These are phyloP conservation scores for Hyposmocoma kahamanoa DNA, from an alignment of 1,140 invertebrate species.

Conservation along the genomic window DNA sequence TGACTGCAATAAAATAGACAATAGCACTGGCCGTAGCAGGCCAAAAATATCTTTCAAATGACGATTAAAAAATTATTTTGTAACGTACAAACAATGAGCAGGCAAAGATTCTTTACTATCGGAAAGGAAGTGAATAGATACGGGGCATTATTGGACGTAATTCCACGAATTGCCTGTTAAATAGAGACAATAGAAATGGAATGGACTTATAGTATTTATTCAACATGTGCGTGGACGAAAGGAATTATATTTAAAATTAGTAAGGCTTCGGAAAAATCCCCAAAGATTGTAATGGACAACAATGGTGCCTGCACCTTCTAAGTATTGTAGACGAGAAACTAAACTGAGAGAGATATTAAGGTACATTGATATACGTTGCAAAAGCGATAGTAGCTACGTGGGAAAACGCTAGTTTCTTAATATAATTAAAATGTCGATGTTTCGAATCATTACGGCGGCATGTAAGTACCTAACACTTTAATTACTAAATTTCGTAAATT, in stretches of 20 bases:
- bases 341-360: slow-evolving; percentile 4
- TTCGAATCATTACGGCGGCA: too few relatives aligned
- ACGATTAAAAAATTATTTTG: slow-evolving; percentile 61
- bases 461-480: too few relatives aligned
- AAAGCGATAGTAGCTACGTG: too few relatives aligned
- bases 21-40: slow-evolving; percentile 23
- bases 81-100: slow-evolving; percentile 45
- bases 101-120: slow-evolving; percentile 55
- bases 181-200: slow-evolving; percentile 43
- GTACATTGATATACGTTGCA: not conserved
- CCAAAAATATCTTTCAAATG: slow-evolving; percentile 42
- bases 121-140: slow-evolving; percentile 62
- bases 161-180: slow-evolving; percentile 39
- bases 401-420: too few relatives aligned
- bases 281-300: not conserved
- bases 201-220: slow-evolving; percentile 24
- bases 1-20: slow-evolving; percentile 52
- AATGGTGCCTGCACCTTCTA: not conserved
- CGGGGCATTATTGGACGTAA: slow-evolving; percentile 34
- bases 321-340: not conserved
- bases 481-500: too few relatives aligned
- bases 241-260: not conserved
- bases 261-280: not conserved
- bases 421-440: too few relatives aligned
- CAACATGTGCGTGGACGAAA: slow-evolving; percentile 23